Base-by-base conservation (phyloP, 2,888 invertebrate species). In the Autographa gamma region DNA sequence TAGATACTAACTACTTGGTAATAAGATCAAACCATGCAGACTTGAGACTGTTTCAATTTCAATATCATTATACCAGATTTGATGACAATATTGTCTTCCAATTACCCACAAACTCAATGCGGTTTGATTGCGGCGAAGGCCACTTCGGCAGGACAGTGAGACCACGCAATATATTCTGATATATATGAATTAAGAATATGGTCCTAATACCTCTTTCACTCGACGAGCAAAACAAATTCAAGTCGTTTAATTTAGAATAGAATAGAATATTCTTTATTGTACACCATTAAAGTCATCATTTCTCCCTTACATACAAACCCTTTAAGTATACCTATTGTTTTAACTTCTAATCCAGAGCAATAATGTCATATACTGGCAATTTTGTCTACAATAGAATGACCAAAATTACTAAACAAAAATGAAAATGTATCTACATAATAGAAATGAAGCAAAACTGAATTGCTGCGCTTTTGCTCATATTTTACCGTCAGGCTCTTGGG, bases 71-170 rank as follows among this genome's bases (percentile, higher is more conserved):
- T 56, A 64, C 61, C 66, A 79, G 43, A 79, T 56, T 14, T 56
- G 54, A 71, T 71, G 75, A 48, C n/a, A 63, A 58, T 77, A 77
- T 76, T 13, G 63, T 58, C 60, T 71, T 76, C 9, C 66, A 61
- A 58, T 76, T 19, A 34, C 31, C 52, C 38, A 38, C 18, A 34
- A 64, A 60, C 64, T 67, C 34, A 48, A 65, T 76, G 80, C 52
- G 80, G 77, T 79, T 63, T 63, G n/a, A 61, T 41, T 67, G 32
- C 41, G 56, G n/a, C 63, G 58, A 75, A 76, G 60, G 67, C 25
- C 60, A 63, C 25, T 56, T 11, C 16, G 31, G 31, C 52, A 41
- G 58, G 43, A 67, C 18, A 58, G n/a, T 7, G n/a, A 63, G 14
- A 18, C 54, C 38, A 72, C 19, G 11, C 7, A 43, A 38, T 19